These are phyloP conservation scores for Phyllotreta striolata DNA, from an alignment of 2,888 invertebrate species.

Conservation along the genomic window DNA sequence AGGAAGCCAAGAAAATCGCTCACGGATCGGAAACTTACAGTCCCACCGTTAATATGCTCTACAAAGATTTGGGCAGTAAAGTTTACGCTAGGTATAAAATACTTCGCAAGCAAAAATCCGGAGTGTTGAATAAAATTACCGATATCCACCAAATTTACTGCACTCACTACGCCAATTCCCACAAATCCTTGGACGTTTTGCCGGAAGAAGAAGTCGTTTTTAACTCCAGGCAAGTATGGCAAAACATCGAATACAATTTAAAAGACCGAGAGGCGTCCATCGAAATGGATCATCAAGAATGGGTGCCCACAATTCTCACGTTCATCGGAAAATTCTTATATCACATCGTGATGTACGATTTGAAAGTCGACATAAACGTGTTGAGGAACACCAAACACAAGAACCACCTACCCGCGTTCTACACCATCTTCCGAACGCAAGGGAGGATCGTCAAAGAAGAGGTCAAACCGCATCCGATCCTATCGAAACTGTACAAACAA, in stretches of 20 bases:
- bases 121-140: slow-evolving; percentile 70
- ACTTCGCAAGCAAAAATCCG: slow-evolving; percentile 70
- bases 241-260: slow-evolving; percentile 66
- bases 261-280: slow-evolving; percentile 53
- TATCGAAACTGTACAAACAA: slow-evolving; percentile 73
- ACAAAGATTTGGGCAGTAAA: slow-evolving; percentile 72
- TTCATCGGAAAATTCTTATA: slow-evolving; percentile 86
- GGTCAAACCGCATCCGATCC: slow-evolving; percentile 84
- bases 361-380: slow-evolving; percentile 81
- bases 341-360: slow-evolving; percentile 83
- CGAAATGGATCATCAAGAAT: slow-evolving; percentile 63
- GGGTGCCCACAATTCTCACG: slow-evolving; percentile 72
- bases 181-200: slow-evolving; percentile 46
- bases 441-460: slow-evolving; percentile 72
- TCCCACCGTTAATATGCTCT: slow-evolving; percentile 71
- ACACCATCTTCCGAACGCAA: slow-evolving; percentile 77
- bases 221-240: slow-evolving; percentile 79
- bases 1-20: slow-evolving; percentile 74
- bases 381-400: slow-evolving; percentile 66
- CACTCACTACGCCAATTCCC: slow-evolving; percentile 49
- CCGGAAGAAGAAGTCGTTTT: slow-evolving; percentile 47
- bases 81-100: slow-evolving; percentile 66
- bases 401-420: slow-evolving; percentile 79
- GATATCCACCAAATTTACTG: slow-evolving; percentile 56
- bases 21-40: slow-evolving; percentile 84